Percentiles rank a stretch among this genome's conserved stretches.
These are phyloP conservation scores for Parazoanthus swiftii DNA, from an alignment of 92 coral and sea anemone genomes.

Conservation along the genomic window DNA sequence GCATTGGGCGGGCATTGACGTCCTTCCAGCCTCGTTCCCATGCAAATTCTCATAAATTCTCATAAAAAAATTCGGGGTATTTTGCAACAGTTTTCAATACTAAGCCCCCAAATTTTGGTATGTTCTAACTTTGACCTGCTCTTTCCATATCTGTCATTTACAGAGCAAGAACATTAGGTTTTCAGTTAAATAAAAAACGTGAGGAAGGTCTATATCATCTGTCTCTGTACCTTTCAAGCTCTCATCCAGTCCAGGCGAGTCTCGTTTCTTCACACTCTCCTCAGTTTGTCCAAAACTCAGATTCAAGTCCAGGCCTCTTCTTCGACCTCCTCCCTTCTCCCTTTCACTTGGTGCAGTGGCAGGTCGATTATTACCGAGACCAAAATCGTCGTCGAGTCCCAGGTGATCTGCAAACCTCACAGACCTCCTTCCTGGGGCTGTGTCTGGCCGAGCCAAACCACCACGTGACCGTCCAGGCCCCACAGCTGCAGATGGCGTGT, in stretches of 20 bases:
- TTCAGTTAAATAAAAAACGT: too few species aligned
- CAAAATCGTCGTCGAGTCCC: constrained; percentile 81
- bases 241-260: background rate
- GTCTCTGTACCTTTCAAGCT: constrained; percentile 8
- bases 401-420: constrained; percentile 95
- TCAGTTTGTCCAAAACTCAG: background rate
- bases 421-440: constrained; percentile 87
- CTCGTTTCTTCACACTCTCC: constrained; percentile 10
- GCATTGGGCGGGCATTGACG: too few species aligned
- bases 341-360: constrained; percentile 88
- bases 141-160: too few species aligned
- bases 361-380: constrained; percentile 66
- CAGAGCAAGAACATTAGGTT: too few species aligned
- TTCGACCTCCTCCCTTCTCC: constrained; percentile 49
- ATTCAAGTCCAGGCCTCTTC: constrained; percentile 40
- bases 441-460: constrained; percentile 84
- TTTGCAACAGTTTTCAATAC: too few species aligned
- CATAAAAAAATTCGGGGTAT: too few species aligned
- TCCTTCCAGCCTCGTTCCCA: too few species aligned
- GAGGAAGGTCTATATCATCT: too few species aligned
- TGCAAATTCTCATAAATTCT: too few species aligned
- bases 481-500: constrained; percentile 87
- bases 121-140: too few species aligned
- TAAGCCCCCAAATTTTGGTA: too few species aligned
- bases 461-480: constrained; percentile 75